Conservation (phyloP, 2,888 invertebrate genomes). For the Archips xylosteana region DNA sequence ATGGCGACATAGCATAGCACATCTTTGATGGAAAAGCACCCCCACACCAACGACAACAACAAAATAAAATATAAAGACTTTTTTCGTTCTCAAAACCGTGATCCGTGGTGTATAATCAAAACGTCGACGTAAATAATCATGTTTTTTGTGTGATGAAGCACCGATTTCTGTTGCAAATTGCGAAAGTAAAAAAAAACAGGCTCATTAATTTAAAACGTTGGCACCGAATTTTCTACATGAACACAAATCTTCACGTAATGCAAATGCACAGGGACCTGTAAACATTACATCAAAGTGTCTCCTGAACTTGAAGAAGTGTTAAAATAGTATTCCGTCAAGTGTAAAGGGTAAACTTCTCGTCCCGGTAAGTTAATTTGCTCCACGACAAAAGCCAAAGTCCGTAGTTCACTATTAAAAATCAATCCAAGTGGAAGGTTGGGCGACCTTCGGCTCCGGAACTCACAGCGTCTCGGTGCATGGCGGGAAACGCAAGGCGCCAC, state of each 20-base stretch:
- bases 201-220: too few relatives aligned
- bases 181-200: too few relatives aligned
- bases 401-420: slow-evolving; percentile 82
- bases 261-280: not conserved
- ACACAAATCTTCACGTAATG: not conserved
- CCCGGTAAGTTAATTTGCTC: slow-evolving; percentile 76
- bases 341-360: slow-evolving; percentile 59
- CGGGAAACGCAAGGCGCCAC: slow-evolving; percentile 78
- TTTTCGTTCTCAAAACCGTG: too few relatives aligned
- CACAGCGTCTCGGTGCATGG: slow-evolving; percentile 77
- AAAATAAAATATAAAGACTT: too few relatives aligned
- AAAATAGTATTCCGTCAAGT: slow-evolving; percentile 48
- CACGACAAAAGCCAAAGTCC: slow-evolving; percentile 75
- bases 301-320: slow-evolving; percentile 12
- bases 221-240: not conserved
- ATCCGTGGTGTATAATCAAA: too few relatives aligned
- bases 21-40: too few relatives aligned
- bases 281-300: not conserved
- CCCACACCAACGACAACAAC: too few relatives aligned
- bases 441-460: slow-evolving; percentile 71
- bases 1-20: too few relatives aligned
- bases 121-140: too few relatives aligned
- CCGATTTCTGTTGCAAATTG: too few relatives aligned
- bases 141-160: too few relatives aligned
- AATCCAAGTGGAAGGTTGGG: slow-evolving; percentile 76